Evolutionary conservation across 2,113 vertebrate genomes (phyloP).

Genomic region (Atractosteus spatula): DNA sequence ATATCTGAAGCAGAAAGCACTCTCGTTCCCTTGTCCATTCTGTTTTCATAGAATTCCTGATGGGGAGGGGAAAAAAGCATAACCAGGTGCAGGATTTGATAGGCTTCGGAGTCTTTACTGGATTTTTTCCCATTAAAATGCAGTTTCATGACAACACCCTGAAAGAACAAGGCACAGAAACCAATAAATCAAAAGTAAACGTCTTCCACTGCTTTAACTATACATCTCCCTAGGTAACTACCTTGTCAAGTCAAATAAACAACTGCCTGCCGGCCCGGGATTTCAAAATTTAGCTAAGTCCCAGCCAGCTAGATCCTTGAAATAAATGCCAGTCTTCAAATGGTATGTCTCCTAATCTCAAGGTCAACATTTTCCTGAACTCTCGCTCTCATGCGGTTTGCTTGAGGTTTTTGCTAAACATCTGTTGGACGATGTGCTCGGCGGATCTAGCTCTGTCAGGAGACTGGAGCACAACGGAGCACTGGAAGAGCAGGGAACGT

Average conservation of each 20-base stretch:
- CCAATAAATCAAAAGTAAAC: conserved; percentile 2
- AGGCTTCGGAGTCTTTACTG: no score
- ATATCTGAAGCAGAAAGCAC: not conserved
- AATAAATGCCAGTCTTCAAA: no score
- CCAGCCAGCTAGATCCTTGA: no score
- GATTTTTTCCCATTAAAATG: no score
- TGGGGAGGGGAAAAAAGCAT: no score
- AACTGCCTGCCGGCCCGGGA: not conserved
- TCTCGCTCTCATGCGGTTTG: not conserved
- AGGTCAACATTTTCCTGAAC: no score
- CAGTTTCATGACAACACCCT: no score
- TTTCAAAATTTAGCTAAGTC: no score
- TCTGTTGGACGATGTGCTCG: not conserved
- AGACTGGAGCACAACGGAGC: not conserved
- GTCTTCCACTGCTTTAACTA: not conserved
- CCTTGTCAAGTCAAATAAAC: not conserved
- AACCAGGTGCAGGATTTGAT: no score
- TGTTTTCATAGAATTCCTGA: no score
- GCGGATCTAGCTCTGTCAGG: not conserved
- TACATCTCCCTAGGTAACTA: not conserved
- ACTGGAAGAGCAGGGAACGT: not conserved
- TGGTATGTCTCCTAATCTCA: no score
- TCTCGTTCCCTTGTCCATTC: no score
- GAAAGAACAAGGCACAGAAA: not conserved
- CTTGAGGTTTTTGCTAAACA: not conserved